These are phyloP conservation scores for Rhadinocentrus ornatus DNA, from an alignment of 2,797 vertebrate species.

Conservation along the genomic window DNA sequence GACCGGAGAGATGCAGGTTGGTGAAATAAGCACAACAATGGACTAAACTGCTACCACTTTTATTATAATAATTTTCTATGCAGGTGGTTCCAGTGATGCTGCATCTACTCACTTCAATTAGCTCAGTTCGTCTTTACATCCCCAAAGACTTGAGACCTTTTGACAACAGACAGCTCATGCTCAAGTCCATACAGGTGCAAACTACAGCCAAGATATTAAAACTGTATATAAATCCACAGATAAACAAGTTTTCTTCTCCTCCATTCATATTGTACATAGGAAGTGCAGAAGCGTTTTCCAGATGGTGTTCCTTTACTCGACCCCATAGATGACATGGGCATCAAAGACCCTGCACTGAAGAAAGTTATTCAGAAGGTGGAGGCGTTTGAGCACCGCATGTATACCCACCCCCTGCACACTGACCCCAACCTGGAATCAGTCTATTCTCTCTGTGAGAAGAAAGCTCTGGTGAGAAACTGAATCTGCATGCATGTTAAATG, in stretches of 20 bases:
- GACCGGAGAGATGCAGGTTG: constrained; percentile 97
- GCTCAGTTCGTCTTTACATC: constrained; percentile 96
- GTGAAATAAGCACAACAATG: constrained; percentile 16
- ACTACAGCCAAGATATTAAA: background rate
- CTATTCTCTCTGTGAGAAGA: constrained; percentile 96
- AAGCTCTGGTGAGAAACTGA: constrained; percentile 88
- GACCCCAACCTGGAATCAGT: constrained; percentile 91
- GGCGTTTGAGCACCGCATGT: constrained; percentile 98
- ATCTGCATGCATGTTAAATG: constrained; percentile 2
- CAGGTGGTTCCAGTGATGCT: constrained; percentile 97
- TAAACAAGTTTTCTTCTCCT: background rate
- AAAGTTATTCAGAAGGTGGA: constrained; percentile 98
- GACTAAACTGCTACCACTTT: background rate
- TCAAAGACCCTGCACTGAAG: constrained; percentile 94
- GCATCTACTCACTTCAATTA: constrained; percentile 92
- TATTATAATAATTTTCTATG: constrained; percentile 10
- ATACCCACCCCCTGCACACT: constrained; percentile 95
- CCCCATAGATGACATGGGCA: constrained; percentile 97
- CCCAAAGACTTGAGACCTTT: constrained; percentile 93
- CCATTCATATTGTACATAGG: constrained; percentile 74
- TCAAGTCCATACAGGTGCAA: constrained; percentile 94
- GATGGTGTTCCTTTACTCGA: constrained; percentile 94
- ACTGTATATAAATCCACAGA: background rate
- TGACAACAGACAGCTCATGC: constrained; percentile 93
- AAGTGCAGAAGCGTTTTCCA: constrained; percentile 96